Evolutionary conservation across 2,797 vertebrate genomes (phyloP).

Genomic region (Amblyraja radiata): DNA sequence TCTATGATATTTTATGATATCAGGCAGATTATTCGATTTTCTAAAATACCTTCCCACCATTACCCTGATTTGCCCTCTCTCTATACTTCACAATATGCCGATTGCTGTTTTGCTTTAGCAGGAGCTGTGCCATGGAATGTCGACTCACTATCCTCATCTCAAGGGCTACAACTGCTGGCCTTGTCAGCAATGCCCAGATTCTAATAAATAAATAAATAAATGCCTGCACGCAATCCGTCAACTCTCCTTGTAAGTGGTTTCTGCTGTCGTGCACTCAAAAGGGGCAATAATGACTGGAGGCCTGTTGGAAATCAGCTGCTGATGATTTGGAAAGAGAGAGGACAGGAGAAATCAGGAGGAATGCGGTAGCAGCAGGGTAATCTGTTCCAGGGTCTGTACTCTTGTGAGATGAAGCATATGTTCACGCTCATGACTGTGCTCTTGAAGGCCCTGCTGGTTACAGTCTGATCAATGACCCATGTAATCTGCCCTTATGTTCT

Average conservation of each 20-base stretch:
- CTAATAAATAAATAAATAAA: too few species aligned
- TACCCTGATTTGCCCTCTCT: background rate
- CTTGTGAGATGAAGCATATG: constrained; percentile 16
- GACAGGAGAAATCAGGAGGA: background rate
- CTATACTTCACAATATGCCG: background rate
- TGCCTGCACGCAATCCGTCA: background rate
- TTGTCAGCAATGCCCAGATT: too few species aligned
- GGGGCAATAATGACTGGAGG: background rate
- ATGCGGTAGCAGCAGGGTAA: background rate
- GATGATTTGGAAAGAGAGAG: background rate
- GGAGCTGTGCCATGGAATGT: background rate
- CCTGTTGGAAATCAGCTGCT: background rate
- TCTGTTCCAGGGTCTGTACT: background rate
- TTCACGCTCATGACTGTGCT: background rate
- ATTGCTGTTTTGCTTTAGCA: background rate
- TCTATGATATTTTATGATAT: background rate
- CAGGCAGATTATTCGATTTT: background rate
- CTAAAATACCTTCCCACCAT: background rate
- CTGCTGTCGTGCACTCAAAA: background rate
- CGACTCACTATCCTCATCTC: background rate
- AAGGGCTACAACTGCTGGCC: background rate
- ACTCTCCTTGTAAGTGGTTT: background rate
- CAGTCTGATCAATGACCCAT: constrained; percentile 39
- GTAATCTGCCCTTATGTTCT: constrained; percentile 50
- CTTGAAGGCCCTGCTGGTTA: constrained; percentile 33